phyloP scores from a whole-genome alignment of 2,888 invertebrate species.

The Sericinus montela region DNA sequence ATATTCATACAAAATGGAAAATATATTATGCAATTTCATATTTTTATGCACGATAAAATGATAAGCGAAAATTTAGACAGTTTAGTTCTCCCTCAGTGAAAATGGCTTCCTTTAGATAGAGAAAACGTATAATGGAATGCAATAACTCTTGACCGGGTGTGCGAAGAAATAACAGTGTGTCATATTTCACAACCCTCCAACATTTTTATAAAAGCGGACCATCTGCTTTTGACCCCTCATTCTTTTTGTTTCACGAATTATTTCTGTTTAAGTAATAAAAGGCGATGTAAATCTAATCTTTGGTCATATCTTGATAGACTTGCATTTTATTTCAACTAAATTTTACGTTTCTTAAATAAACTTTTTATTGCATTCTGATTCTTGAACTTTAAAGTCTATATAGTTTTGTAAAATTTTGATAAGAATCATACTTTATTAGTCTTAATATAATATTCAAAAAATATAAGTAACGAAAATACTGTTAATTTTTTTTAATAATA shows the following conservation, averaged over 20 bases:
- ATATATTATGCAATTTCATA: conserved; percentile 30
- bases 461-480: no score
- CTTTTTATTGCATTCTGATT: no score
- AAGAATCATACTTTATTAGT: no score
- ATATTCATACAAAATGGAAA: conserved; percentile 18
- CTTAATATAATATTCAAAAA: no score
- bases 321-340: neutral
- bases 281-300: conserved; percentile 9
- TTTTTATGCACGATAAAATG: conserved; percentile 46
- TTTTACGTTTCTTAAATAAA: no score
- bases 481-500: no score
- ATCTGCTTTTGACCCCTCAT: conserved; percentile 79
- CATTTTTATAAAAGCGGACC: conserved; percentile 79
- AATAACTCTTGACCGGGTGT: conserved; percentile 80
- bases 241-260: conserved; percentile 77
- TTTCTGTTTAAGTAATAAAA: conserved; percentile 64
- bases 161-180: conserved; percentile 79
- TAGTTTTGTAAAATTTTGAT: no score
- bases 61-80: conserved; percentile 70
- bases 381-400: no score
- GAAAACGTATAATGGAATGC: conserved; percentile 79
- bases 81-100: conserved; percentile 74
- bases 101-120: conserved; percentile 79
- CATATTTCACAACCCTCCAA: conserved; percentile 79
- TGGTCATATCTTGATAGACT: conserved; percentile 3